These are phyloP conservation scores for Odontesthes bonariensis DNA, from an alignment of 2,113 vertebrate genomes.

Conservation along the genomic window DNA sequence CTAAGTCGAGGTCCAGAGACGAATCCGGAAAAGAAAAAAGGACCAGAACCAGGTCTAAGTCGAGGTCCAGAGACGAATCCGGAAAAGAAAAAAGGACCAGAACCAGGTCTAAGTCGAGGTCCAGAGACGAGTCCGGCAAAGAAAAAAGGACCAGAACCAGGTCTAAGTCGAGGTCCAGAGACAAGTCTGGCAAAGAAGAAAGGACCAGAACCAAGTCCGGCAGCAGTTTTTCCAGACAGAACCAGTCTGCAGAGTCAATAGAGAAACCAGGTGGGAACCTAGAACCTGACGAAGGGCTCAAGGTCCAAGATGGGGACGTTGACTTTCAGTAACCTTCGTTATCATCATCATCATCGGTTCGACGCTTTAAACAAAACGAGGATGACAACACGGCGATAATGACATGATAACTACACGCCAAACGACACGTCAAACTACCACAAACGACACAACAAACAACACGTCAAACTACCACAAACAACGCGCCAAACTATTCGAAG, in stretches of 20 bases:
- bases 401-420: too few species aligned
- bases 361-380: too few species aligned
- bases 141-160: constrained; percentile 3
- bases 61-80: constrained; percentile 12
- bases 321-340: too few species aligned
- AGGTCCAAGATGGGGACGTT: too few species aligned
- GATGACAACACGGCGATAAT: too few species aligned
- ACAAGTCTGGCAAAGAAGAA: background rate
- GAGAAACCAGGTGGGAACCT: constrained; percentile 36
- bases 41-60: constrained; percentile 1
- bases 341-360: too few species aligned
- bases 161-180: constrained; percentile 18
- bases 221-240: background rate
- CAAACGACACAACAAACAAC: too few species aligned
- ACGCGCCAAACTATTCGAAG: too few species aligned
- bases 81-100: background rate
- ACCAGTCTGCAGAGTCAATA: constrained; percentile 8
- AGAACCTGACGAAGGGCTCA: too few species aligned
- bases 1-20: constrained; percentile 18
- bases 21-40: background rate
- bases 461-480: too few species aligned
- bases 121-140: background rate
- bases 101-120: constrained; percentile 9
- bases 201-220: constrained; percentile 5
- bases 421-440: too few species aligned